Evolutionary conservation across 1,140 invertebrate genomes (phyloP).

Genomic region (Saccostrea echinata): DNA sequence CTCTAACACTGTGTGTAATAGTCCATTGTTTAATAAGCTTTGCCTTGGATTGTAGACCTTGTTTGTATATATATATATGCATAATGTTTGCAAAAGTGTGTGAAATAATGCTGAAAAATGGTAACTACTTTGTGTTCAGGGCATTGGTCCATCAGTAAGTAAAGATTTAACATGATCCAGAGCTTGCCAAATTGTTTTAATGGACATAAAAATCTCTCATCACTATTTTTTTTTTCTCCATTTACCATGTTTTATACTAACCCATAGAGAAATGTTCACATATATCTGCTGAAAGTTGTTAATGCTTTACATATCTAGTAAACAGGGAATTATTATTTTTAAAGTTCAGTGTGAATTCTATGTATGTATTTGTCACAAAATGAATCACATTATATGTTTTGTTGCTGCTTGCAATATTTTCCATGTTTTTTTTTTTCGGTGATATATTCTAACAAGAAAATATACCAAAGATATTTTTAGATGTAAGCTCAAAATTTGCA

Average conservation of each 20-base stretch:
- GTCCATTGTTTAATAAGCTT: background rate
- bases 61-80: background rate
- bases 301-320: background rate
- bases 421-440: background rate
- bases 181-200: slow-evolving; percentile 11
- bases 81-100: background rate
- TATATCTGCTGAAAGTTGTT: background rate
- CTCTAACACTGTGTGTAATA: background rate
- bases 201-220: slow-evolving; percentile 15
- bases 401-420: background rate
- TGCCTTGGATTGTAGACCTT: slow-evolving; percentile 33
- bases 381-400: background rate
- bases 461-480: background rate
- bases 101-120: slow-evolving; percentile 20
- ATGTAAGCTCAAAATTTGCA: too few relatives aligned
- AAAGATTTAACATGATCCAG: slow-evolving; percentile 30
- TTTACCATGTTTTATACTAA: slow-evolving; percentile 32
- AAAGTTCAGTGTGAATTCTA: too few relatives aligned
- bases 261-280: slow-evolving; percentile 28
- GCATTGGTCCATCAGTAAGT: slow-evolving; percentile 44
- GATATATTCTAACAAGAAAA: too few relatives aligned
- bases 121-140: slow-evolving; percentile 39
- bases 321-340: background rate
- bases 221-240: slow-evolving; percentile 31
- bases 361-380: too few relatives aligned